A percentile compares a stretch with the other conserved stretches of the same genome.
These are phyloP conservation scores for Alectura lathami DNA, from an alignment of 2,113 vertebrate genomes.

Conservation along the genomic window DNA sequence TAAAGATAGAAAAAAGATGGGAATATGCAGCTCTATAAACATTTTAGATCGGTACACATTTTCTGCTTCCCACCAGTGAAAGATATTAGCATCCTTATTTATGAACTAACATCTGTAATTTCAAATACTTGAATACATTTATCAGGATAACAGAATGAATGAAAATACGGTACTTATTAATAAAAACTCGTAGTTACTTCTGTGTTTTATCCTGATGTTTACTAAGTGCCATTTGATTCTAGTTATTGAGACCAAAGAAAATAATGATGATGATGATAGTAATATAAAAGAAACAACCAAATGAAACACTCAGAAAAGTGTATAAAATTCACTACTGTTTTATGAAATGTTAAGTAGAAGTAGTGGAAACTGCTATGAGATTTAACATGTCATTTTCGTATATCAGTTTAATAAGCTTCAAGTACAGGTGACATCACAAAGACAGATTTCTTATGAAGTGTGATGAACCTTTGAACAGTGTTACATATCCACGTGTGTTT, in stretches of 20 bases:
- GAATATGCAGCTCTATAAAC: not conserved
- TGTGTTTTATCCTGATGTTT: not conserved
- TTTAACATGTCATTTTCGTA: not conserved
- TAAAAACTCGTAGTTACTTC: not conserved
- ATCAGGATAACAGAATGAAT: not conserved
- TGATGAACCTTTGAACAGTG: not conserved
- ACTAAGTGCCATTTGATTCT: not conserved
- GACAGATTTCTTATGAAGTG: not conserved
- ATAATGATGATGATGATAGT: not conserved
- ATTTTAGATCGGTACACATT: not conserved
- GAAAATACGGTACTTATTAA: not conserved
- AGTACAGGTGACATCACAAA: not conserved
- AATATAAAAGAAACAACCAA: not conserved
- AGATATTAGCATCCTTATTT: not conserved
- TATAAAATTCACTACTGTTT: not conserved
- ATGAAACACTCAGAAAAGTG: not conserved
- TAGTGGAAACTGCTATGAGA: not conserved
- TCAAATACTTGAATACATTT: not conserved
- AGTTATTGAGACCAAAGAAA: not conserved
- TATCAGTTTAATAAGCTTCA: not conserved
- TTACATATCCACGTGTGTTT: not conserved
- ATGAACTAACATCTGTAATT: not conserved
- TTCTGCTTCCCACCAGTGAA: not conserved
- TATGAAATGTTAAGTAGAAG: not conserved
- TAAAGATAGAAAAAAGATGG: not conserved